phyloP scores from a whole-genome alignment of 2,797 vertebrate genomes.

The Synaphobranchus kaupii region DNA sequence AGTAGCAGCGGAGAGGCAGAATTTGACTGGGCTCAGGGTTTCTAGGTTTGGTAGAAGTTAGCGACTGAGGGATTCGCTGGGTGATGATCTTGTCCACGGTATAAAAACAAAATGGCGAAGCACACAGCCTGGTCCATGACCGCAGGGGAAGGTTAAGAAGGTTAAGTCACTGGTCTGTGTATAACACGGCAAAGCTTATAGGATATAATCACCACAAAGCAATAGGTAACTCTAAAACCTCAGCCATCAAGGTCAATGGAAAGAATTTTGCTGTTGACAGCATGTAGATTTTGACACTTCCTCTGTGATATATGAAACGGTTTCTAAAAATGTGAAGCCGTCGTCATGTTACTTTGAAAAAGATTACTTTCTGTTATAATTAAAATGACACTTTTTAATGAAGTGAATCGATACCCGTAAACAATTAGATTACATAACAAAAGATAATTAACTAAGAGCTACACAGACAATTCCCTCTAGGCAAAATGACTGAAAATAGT shows the following conservation, averaged over 20 bases:
- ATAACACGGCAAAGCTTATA: neutral
- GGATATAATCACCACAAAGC: neutral
- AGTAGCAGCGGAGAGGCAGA: neutral
- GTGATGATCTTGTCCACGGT: neutral
- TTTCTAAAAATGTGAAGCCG: neutral
- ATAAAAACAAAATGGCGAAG: conserved; percentile 10
- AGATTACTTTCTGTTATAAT: neutral
- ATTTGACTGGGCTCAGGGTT: too few species aligned
- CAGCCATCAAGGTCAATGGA: neutral
- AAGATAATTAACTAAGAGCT: neutral
- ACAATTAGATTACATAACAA: conserved; percentile 5
- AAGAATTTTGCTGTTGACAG: neutral
- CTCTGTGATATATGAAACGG: neutral
- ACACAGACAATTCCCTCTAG: neutral
- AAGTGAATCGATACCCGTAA: conserved; percentile 8
- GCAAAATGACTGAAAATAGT: neutral
- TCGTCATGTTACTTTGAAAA: neutral
- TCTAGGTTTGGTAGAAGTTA: neutral
- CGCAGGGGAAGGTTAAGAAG: neutral
- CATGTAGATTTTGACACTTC: neutral
- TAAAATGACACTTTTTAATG: conserved; percentile 18
- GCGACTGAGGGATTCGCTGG: neutral
- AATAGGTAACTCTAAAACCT: neutral
- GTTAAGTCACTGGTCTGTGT: neutral
- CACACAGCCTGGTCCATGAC: neutral